phyloP scores from a whole-genome alignment of 2,113 vertebrate genomes.

The Marmota monax region DNA sequence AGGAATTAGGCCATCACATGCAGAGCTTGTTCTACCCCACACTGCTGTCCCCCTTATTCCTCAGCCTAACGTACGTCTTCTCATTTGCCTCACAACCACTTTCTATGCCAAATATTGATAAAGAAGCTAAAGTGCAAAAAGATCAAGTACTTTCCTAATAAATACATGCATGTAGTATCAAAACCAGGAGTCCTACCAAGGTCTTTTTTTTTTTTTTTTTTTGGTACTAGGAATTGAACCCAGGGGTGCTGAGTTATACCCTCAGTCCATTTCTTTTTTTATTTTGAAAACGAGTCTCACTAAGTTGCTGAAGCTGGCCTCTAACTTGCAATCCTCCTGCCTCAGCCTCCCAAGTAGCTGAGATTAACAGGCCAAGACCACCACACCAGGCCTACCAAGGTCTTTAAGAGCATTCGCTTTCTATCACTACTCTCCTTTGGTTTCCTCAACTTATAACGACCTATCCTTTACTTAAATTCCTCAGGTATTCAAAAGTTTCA shows the following conservation, averaged over 20 bases:
- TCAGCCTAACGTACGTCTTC: not conserved
- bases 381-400: too few species aligned
- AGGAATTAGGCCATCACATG: not conserved
- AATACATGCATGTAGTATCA: not conserved
- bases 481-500: not conserved
- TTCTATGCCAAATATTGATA: not conserved
- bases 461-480: not conserved
- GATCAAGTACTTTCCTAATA: not conserved
- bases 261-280: too few species aligned
- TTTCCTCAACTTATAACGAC: not conserved
- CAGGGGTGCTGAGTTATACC: too few species aligned
- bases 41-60: not conserved
- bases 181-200: not conserved
- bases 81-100: not conserved
- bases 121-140: not conserved
- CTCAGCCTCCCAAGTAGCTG: too few species aligned
- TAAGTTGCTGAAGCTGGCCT: too few species aligned
- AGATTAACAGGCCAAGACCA: too few species aligned
- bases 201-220: too few species aligned
- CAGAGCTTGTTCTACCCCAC: not conserved
- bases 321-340: too few species aligned
- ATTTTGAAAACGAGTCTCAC: too few species aligned
- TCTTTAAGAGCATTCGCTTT: not conserved
- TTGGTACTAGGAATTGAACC: too few species aligned
- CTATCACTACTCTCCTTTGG: not conserved